phyloP scores from a whole-genome alignment of 1,140 invertebrate genomes.

The Drosophila rufa region DNA sequence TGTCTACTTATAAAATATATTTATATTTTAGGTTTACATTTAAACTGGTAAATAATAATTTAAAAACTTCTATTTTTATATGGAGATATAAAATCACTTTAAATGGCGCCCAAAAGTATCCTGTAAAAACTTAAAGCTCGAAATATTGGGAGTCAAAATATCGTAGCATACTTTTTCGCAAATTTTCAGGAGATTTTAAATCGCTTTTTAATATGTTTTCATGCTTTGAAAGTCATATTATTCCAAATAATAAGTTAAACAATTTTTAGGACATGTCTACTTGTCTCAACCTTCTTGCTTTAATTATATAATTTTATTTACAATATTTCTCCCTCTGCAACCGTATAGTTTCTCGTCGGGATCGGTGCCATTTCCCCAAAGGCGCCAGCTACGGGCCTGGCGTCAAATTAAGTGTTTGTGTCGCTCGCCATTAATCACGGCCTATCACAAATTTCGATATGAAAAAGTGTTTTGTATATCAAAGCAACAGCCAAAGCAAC shows the following conservation, averaged over 20 bases:
- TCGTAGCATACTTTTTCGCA: no score
- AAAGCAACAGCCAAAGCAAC: constrained; percentile 58
- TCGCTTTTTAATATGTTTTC: not conserved
- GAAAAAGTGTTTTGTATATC: constrained; percentile 82
- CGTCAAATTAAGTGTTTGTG: constrained; percentile 85
- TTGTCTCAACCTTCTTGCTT: not conserved
- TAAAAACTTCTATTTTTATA: no score
- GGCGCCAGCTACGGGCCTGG: constrained; percentile 77
- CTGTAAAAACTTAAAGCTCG: no score
- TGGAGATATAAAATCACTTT: no score
- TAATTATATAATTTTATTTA: not conserved
- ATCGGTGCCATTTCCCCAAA: constrained; percentile 58
- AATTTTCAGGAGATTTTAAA: no score
- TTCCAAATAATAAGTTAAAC: not conserved
- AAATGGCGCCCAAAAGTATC: no score
- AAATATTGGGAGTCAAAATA: no score
- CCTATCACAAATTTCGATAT: constrained; percentile 84
- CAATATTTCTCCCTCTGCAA: constrained; percentile 9
- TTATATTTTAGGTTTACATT: not conserved
- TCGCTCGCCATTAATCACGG: constrained; percentile 84
- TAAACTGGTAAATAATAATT: no score
- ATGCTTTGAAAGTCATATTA: not conserved
- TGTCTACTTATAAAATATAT: not conserved
- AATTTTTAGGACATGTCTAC: not conserved
- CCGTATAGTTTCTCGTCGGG: constrained; percentile 13